Percentiles rank a stretch among this genome's conserved stretches.
Evolutionary conservation across 1,140 invertebrate species (phyloP).

Genomic region (Maconellicoccus hirsutus): DNA sequence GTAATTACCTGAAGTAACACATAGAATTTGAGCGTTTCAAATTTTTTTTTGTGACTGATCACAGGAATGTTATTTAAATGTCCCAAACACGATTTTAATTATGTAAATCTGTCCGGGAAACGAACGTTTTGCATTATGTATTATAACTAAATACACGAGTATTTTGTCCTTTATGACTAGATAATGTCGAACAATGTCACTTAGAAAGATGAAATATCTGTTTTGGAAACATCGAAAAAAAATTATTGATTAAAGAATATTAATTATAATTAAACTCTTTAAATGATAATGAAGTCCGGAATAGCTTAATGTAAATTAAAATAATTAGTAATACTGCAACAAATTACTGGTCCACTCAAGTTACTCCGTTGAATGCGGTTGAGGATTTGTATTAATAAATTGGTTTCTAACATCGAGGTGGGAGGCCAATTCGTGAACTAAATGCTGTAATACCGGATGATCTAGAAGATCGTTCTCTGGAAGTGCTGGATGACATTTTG

Average conservation of each 20-base stretch:
- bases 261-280: background rate
- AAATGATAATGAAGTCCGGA: background rate
- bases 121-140: too few relatives aligned
- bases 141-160: too few relatives aligned
- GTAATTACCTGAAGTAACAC: too few relatives aligned
- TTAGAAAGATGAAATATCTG: too few relatives aligned
- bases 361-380: constrained; percentile 14
- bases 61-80: too few relatives aligned
- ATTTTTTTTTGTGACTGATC: too few relatives aligned
- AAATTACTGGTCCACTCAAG: constrained; percentile 14
- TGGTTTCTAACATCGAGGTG: constrained; percentile 67
- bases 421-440: constrained; percentile 68
- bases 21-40: too few relatives aligned
- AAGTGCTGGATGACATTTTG: constrained; percentile 68
- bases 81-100: too few relatives aligned
- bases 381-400: constrained; percentile 37
- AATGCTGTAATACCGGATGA: constrained; percentile 67
- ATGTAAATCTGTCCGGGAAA: too few relatives aligned
- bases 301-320: background rate
- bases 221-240: background rate
- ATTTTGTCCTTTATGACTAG: too few relatives aligned
- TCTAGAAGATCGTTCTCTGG: constrained; percentile 81
- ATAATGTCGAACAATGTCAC: too few relatives aligned
- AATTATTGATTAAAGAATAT: background rate
- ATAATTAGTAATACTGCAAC: constrained; percentile 17